phyloP scores from a whole-genome alignment of 2,113 vertebrate genomes.

The Nicator chloris region DNA sequence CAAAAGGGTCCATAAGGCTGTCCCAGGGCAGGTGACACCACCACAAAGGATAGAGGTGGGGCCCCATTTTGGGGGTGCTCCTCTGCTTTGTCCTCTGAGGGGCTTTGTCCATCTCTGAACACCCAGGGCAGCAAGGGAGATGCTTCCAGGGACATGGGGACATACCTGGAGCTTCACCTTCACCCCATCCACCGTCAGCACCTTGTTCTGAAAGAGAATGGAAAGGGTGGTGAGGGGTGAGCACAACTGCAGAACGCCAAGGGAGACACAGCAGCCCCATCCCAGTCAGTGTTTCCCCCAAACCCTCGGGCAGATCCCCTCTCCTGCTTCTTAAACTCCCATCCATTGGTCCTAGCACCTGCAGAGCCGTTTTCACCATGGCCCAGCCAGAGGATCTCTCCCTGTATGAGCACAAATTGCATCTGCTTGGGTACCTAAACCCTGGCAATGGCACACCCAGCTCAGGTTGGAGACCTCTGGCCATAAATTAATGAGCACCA shows the following conservation, averaged over 20 bases:
- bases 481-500: not conserved
- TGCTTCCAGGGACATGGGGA: not conserved
- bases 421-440: not conserved
- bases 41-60: not conserved
- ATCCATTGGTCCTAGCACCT: accelerated
- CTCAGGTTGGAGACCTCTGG: not conserved
- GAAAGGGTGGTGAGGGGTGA: not conserved
- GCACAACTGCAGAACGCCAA: accelerated
- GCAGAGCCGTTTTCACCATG: accelerated
- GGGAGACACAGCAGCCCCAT: not conserved
- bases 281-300: accelerated
- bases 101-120: not conserved
- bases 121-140: accelerated
- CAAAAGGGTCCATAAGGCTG: not conserved
- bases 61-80: not conserved
- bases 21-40: accelerated
- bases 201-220: constrained; percentile 88
- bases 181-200: constrained; percentile 86
- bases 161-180: constrained; percentile 93
- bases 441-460: accelerated
- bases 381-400: not conserved
- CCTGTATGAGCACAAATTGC: not conserved
- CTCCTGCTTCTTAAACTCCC: not conserved
- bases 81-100: not conserved
- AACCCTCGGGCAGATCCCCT: accelerated